phyloP scores from a whole-genome alignment of 2,888 invertebrate species.

The Lochmaea crataegi region DNA sequence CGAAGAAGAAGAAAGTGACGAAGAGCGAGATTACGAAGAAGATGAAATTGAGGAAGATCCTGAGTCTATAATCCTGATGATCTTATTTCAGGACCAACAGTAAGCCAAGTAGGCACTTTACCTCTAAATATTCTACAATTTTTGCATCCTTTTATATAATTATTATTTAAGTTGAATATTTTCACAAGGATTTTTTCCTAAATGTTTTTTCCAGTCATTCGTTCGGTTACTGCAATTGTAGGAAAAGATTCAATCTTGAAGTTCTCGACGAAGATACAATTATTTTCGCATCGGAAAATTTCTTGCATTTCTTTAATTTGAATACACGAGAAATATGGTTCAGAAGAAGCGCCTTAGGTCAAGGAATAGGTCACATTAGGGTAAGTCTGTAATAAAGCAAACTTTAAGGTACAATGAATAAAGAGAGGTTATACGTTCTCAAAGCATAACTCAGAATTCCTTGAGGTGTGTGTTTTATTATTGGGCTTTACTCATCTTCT shows the following conservation, averaged over 20 bases:
- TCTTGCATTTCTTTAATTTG: constrained; percentile 81
- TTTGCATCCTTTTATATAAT: constrained; percentile 72
- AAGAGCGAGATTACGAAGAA: constrained; percentile 3
- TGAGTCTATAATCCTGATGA: constrained; percentile 63
- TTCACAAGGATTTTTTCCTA: constrained; percentile 42
- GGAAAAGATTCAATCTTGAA: constrained; percentile 82
- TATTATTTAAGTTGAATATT: background rate
- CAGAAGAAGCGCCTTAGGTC: constrained; percentile 79
- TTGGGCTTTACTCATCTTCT: no score
- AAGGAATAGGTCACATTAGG: constrained; percentile 83
- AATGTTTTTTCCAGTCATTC: constrained; percentile 73
- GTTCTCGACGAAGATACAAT: constrained; percentile 79
- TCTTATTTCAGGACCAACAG: constrained; percentile 70
- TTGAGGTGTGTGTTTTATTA: no score
- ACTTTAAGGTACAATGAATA: no score
- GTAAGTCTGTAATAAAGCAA: constrained; percentile 63
- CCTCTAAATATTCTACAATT: constrained; percentile 72
- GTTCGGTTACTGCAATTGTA: constrained; percentile 89
- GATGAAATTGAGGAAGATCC: constrained; percentile 37
- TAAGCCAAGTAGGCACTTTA: constrained; percentile 68
- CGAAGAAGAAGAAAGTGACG: constrained; percentile 4
- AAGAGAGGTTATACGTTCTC: no score
- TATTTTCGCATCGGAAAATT: constrained; percentile 85
- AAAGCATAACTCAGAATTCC: no score
- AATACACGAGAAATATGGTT: constrained; percentile 75